phyloP scores from a whole-genome alignment of 2,797 vertebrate genomes.

The Lophius americanus region DNA sequence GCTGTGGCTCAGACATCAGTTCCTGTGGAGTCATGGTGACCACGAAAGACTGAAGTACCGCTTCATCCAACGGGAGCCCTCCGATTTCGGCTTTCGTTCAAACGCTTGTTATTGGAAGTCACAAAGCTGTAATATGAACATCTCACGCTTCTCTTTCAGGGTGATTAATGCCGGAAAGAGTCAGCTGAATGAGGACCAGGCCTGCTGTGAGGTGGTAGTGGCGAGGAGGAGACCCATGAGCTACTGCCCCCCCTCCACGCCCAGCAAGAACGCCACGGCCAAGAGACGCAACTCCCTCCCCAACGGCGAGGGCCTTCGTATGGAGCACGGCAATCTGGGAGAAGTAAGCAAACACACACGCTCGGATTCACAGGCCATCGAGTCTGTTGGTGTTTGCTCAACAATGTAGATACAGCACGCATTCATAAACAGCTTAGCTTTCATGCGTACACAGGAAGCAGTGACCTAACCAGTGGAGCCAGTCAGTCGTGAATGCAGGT shows the following conservation, averaged over 20 bases:
- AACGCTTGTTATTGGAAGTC: slow-evolving; percentile 1
- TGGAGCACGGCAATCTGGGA: slow-evolving; percentile 56
- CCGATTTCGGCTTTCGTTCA: slow-evolving; percentile 27
- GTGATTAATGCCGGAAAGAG: slow-evolving; percentile 98
- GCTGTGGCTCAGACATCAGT: slow-evolving; percentile 34
- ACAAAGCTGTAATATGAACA: background rate
- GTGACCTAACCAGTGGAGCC: too few relatives aligned
- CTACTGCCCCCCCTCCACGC: slow-evolving; percentile 84
- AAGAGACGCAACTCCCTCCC: slow-evolving; percentile 92
- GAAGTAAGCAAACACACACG: slow-evolving; percentile 51
- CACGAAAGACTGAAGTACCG: slow-evolving; percentile 10
- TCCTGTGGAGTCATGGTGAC: slow-evolving; percentile 40
- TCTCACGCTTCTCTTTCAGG: slow-evolving; percentile 65
- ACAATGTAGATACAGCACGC: too few relatives aligned
- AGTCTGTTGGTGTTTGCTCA: too few relatives aligned
- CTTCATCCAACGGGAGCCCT: slow-evolving; percentile 36
- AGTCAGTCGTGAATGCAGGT: too few relatives aligned
- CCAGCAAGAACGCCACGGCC: slow-evolving; percentile 86
- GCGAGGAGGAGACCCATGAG: slow-evolving; percentile 85
- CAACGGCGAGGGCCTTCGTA: slow-evolving; percentile 86
- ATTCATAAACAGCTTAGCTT: too few relatives aligned
- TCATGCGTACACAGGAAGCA: too few relatives aligned
- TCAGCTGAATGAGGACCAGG: slow-evolving; percentile 95
- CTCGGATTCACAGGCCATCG: too few relatives aligned
- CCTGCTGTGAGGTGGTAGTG: slow-evolving; percentile 92